Conservation (phyloP, 2,797 vertebrate genomes). For the Scomberomorus guttatus region DNA sequence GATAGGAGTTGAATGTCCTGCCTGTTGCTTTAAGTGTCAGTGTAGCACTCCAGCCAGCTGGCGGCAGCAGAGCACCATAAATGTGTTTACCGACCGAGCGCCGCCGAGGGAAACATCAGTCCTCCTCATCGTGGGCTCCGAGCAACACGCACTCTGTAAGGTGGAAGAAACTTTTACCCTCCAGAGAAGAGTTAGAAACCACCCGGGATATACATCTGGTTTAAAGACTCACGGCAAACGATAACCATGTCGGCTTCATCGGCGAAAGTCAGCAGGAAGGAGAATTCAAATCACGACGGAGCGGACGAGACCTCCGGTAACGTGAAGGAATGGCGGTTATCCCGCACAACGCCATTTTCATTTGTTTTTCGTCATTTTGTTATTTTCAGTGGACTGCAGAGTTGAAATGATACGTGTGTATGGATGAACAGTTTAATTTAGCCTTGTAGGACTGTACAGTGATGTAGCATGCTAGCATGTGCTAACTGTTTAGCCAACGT, state of each 20-base stretch:
- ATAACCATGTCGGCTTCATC: slow-evolving; percentile 93
- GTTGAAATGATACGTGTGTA: no score
- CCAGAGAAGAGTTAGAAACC: slow-evolving; percentile 50
- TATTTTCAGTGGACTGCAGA: neutral
- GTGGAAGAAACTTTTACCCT: slow-evolving; percentile 71
- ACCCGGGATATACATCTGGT: slow-evolving; percentile 43
- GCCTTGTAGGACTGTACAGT: slow-evolving; percentile 14
- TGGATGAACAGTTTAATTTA: neutral
- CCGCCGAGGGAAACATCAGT: slow-evolving; percentile 57
- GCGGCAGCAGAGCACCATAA: slow-evolving; percentile 44
- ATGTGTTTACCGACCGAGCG: slow-evolving; percentile 44
- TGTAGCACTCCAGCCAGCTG: slow-evolving; percentile 50
- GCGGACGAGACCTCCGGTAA: slow-evolving; percentile 97
- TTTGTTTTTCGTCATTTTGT: slow-evolving; percentile 74
- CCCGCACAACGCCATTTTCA: slow-evolving; percentile 86
- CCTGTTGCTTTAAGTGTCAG: no score
- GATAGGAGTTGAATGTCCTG: no score
- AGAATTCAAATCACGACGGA: slow-evolving; percentile 98
- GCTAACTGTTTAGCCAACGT: slow-evolving; percentile 59
- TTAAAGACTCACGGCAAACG: slow-evolving; percentile 28
- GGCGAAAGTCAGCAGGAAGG: slow-evolving; percentile 98
- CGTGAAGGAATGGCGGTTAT: slow-evolving; percentile 81
- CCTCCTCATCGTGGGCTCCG: slow-evolving; percentile 53
- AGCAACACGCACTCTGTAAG: slow-evolving; percentile 52
- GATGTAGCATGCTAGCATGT: slow-evolving; percentile 52